A percentile compares a stretch with the other conserved stretches of the same genome.
Conservation (phyloP, 2,113 vertebrate genomes). For the Cettia cetti region DNA sequence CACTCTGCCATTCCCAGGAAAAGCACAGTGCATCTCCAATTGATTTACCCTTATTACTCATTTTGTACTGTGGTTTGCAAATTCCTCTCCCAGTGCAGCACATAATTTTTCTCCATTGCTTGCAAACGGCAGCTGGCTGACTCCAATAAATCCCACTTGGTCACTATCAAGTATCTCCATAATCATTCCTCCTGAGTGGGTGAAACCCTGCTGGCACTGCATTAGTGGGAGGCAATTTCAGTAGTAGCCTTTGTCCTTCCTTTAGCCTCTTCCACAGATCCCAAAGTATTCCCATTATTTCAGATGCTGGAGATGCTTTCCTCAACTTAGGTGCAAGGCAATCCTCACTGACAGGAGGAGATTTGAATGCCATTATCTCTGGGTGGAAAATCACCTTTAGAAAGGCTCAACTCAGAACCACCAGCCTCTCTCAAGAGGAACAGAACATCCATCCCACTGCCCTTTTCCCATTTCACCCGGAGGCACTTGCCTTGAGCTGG, state of each 20-base stretch:
- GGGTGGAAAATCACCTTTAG: neutral
- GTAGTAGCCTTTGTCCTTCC: neutral
- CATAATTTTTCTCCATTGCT: neutral
- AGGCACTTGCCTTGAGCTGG: neutral
- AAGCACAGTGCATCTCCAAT: neutral
- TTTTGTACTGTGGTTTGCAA: neutral
- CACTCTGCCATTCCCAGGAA: neutral
- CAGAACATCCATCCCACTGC: neutral
- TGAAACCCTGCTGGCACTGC: neutral
- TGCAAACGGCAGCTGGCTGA: neutral
- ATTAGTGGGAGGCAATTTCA: neutral
- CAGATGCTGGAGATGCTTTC: neutral
- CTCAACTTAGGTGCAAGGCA: neutral
- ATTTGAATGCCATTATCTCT: neutral
- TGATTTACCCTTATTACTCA: slow-evolving; percentile 36
- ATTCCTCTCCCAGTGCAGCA: neutral
- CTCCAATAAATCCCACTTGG: slow-evolving; percentile 30
- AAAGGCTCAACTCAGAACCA: neutral
- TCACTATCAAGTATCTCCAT: neutral
- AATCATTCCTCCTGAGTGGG: neutral
- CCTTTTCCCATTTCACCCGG: accelerated
- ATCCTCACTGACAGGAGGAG: neutral
- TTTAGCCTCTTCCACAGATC: neutral
- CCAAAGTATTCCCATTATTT: neutral
- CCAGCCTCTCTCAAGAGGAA: neutral